A percentile compares a stretch with the other conserved stretches of the same genome.
Conservation (phyloP, 2,797 vertebrate genomes). For the Arnoldichthys spilopterus region DNA sequence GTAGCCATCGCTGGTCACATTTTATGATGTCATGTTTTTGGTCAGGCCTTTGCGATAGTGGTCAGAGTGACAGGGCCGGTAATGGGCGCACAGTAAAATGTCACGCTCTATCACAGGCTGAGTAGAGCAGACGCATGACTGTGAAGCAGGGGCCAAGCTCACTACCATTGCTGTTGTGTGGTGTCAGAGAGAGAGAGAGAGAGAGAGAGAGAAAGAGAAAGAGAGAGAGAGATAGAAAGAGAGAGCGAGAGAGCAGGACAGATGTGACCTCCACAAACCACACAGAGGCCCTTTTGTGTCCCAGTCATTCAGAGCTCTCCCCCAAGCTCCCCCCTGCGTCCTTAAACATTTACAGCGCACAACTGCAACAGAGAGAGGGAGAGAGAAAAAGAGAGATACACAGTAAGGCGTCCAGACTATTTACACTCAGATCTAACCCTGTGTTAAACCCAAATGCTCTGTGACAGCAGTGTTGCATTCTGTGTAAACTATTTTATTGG, state of each 20-base stretch:
- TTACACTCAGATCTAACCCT: background rate
- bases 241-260: slow-evolving; percentile 75
- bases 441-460: background rate
- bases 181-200: slow-evolving; percentile 68
- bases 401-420: background rate
- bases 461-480: background rate
- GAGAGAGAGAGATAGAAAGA: slow-evolving; percentile 74
- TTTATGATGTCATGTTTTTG: slow-evolving; percentile 63
- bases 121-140: slow-evolving; percentile 48
- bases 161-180: slow-evolving; percentile 56
- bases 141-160: slow-evolving; percentile 43
- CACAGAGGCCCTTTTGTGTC: slow-evolving; percentile 85
- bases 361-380: slow-evolving; percentile 67
- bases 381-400: slow-evolving; percentile 20
- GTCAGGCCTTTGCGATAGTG: slow-evolving; percentile 49
- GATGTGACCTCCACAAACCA: slow-evolving; percentile 81
- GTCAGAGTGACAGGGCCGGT: slow-evolving; percentile 64
- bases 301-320: slow-evolving; percentile 78
- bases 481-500: background rate
- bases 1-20: slow-evolving; percentile 2
- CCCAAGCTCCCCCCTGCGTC: slow-evolving; percentile 74
- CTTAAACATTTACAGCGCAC: slow-evolving; percentile 82
- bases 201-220: slow-evolving; percentile 74
- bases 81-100: slow-evolving; percentile 59
- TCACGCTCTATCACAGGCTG: slow-evolving; percentile 51